Conservation (phyloP, 2,797 vertebrate genomes). For the Sphenodon punctatus region DNA sequence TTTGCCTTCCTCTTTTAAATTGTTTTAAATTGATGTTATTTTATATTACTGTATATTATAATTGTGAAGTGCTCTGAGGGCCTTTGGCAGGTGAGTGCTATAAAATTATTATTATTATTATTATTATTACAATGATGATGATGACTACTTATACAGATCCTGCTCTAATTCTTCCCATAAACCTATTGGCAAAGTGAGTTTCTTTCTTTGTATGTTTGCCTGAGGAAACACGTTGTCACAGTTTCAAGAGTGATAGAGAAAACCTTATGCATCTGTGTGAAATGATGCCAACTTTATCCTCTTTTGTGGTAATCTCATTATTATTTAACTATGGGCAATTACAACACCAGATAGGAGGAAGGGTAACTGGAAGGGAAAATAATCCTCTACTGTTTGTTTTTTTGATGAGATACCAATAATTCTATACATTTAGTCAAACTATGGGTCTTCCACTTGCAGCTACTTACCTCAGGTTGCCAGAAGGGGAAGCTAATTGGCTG, state of each 20-base stretch:
- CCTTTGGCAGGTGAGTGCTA: too few relatives aligned
- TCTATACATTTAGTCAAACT: neutral
- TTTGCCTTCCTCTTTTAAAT: too few relatives aligned
- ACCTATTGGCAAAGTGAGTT: too few relatives aligned
- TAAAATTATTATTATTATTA: too few relatives aligned
- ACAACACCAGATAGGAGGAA: neutral
- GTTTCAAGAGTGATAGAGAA: neutral
- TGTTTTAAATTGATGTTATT: too few relatives aligned
- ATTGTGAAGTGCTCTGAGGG: too few relatives aligned
- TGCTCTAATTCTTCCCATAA: too few relatives aligned
- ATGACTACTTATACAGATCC: too few relatives aligned
- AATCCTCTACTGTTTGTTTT: neutral
- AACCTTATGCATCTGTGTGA: neutral
- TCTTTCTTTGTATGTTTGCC: too few relatives aligned
- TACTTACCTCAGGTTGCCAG: neutral
- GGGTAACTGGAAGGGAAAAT: neutral
- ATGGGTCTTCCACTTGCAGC: neutral
- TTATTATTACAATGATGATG: too few relatives aligned
- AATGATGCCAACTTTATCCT: conserved; percentile 11
- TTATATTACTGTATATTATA: too few relatives aligned
- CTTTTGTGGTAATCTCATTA: neutral
- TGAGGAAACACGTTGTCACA: neutral
- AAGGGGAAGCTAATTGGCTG: neutral
- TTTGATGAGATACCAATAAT: neutral
- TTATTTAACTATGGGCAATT: neutral